Conservation (phyloP, 1,140 invertebrate genomes). For the Goniozus legneri region DNA sequence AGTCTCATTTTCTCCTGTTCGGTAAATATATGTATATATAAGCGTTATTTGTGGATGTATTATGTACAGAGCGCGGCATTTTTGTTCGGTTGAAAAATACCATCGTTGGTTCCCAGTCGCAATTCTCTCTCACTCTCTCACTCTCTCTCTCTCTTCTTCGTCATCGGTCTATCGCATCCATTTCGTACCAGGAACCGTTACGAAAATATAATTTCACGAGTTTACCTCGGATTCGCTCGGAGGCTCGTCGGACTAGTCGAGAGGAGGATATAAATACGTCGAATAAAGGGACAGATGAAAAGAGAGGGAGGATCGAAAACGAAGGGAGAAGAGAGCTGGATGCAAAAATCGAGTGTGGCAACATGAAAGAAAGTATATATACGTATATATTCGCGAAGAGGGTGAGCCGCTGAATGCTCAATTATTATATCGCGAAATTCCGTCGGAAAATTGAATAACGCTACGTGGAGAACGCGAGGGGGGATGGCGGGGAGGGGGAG, state of each 20-base stretch:
- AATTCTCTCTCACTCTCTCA: conserved; percentile 13
- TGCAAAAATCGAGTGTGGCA: too few species aligned
- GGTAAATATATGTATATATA: too few species aligned
- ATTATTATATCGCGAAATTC: conserved; percentile 46
- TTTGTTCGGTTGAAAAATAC: conserved; percentile 30
- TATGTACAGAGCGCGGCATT: too few species aligned
- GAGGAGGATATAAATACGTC: too few species aligned
- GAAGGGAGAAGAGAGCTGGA: conserved; percentile 1
- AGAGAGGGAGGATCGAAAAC: conserved; percentile 7
- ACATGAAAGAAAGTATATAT: too few species aligned
- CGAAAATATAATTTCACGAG: conserved; percentile 32
- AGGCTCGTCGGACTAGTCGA: conserved; percentile 11
- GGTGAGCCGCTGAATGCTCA: conserved; percentile 37
- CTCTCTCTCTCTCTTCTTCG: conserved; percentile 16
- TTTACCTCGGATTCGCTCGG: conserved; percentile 15
- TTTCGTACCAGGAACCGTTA: too few species aligned
- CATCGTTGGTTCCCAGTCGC: conserved; percentile 25
- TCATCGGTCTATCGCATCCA: neutral
- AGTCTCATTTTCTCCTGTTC: too few species aligned
- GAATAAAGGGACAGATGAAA: conserved; percentile 25
- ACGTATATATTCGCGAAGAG: too few species aligned
- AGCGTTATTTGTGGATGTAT: too few species aligned
- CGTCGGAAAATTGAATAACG: conserved; percentile 46
- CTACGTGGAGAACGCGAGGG: conserved; percentile 6
- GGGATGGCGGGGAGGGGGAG: conserved; percentile 4